Percentiles rank a stretch among this genome's conserved stretches.
These are phyloP conservation scores for Heliconius eleuchia DNA, from an alignment of 1,140 invertebrate species.

Conservation along the genomic window DNA sequence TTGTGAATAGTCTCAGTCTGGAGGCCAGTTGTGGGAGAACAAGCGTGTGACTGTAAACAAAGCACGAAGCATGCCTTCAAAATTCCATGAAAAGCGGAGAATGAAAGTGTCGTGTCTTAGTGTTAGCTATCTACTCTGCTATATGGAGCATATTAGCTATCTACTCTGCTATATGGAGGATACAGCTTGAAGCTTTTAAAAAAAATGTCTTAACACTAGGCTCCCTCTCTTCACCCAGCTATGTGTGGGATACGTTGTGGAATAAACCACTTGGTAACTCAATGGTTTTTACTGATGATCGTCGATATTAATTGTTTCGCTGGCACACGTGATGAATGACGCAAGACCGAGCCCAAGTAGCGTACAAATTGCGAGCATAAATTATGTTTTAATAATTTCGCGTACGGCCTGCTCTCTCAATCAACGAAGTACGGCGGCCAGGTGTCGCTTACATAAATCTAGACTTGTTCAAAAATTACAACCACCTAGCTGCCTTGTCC, in stretches of 20 bases:
- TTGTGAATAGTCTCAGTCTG: too few species aligned
- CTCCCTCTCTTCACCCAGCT: not conserved
- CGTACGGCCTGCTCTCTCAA: slow-evolving; percentile 71
- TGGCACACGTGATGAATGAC: slow-evolving; percentile 70
- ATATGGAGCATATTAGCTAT: too few species aligned
- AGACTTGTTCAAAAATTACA: slow-evolving; percentile 64
- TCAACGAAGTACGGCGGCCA: slow-evolving; percentile 60
- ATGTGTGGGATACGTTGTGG: too few species aligned
- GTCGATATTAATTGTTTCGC: slow-evolving; percentile 65
- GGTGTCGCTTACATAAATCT: slow-evolving; percentile 70
- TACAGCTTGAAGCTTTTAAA: too few species aligned
- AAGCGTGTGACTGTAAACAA: too few species aligned
- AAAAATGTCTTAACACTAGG: not conserved
- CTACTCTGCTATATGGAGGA: too few species aligned
- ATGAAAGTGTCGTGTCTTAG: too few species aligned
- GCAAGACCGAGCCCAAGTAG: slow-evolving; percentile 73
- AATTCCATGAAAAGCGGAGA: too few species aligned
- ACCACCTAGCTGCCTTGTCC: slow-evolving; percentile 26
- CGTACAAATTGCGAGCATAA: slow-evolving; percentile 78
- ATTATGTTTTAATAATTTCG: slow-evolving; percentile 78
- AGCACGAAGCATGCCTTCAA: too few species aligned
- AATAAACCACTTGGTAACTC: slow-evolving; percentile 42
- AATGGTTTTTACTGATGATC: slow-evolving; percentile 64
- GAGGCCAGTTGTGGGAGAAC: too few species aligned
- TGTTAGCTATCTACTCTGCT: too few species aligned